These are phyloP conservation scores for Philonicus albiceps DNA, from an alignment of 2,888 invertebrate species.

Conservation along the genomic window DNA sequence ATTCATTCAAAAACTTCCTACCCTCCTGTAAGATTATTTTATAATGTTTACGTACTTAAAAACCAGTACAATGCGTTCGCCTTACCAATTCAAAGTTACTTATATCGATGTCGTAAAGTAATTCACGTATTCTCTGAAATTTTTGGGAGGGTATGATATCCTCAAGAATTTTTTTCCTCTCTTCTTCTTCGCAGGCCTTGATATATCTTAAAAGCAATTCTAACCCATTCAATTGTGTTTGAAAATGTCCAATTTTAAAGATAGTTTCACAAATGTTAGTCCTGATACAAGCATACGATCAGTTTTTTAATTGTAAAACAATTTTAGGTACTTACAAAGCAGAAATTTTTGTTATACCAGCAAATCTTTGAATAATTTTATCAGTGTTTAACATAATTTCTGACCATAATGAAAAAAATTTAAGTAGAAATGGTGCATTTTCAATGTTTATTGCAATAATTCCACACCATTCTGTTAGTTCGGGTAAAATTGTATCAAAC, in stretches of 20 bases:
- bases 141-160: neutral
- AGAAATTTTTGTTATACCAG: neutral
- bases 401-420: neutral
- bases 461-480: neutral
- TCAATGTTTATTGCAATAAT: neutral
- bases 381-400: neutral
- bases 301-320: neutral
- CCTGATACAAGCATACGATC: neutral
- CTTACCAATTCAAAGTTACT: conserved; percentile 9
- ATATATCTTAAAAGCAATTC: neutral
- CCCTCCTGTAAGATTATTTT: neutral
- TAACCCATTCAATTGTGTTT: neutral
- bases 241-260: conserved; percentile 5
- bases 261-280: neutral
- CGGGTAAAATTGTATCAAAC: neutral
- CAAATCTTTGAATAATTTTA: neutral
- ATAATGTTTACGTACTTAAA: no score
- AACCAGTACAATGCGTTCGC: neutral
- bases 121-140: neutral
- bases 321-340: neutral
- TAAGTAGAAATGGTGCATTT: neutral
- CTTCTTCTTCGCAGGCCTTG: neutral
- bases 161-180: neutral
- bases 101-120: neutral
- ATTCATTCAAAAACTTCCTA: conserved; percentile 2